Percentiles rank a stretch among this genome's conserved stretches.
These are phyloP conservation scores for Rhagium mordax DNA, from an alignment of 2,888 invertebrate genomes.

Conservation along the genomic window DNA sequence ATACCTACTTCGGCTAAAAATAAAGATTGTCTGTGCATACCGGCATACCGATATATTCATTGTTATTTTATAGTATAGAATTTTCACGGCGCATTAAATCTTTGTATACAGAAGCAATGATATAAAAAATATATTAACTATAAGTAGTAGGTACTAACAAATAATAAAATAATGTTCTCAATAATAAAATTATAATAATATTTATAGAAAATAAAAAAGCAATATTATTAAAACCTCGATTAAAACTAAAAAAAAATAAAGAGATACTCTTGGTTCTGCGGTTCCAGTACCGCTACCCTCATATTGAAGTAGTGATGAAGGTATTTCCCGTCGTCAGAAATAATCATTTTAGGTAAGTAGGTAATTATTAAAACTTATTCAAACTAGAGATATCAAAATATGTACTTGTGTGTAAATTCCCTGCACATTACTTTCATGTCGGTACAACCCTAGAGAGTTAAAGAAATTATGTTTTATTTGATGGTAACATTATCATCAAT, in stretches of 20 bases:
- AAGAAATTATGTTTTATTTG: slow-evolving; percentile 39
- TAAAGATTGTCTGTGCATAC: slow-evolving; percentile 8
- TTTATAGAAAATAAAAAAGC: too few relatives aligned
- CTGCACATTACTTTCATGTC: neutral
- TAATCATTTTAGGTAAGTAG: too few relatives aligned
- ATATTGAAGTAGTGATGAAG: too few relatives aligned
- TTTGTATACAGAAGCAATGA: neutral
- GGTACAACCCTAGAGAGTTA: neutral
- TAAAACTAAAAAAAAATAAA: too few relatives aligned
- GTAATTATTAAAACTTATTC: too few relatives aligned
- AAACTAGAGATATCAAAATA: too few relatives aligned
- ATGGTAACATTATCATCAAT: slow-evolving; percentile 56
- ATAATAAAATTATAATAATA: too few relatives aligned
- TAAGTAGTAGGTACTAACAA: neutral
- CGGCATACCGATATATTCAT: neutral
- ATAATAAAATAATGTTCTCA: too few relatives aligned
- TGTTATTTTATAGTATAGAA: neutral
- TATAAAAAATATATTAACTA: neutral
- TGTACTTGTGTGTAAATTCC: neutral
- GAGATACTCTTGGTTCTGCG: too few relatives aligned
- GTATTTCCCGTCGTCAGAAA: too few relatives aligned
- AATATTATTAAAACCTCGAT: too few relatives aligned
- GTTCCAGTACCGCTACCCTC: too few relatives aligned
- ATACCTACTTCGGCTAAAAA: slow-evolving; percentile 38
- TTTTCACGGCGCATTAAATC: neutral